phyloP scores from a whole-genome alignment of 2,797 vertebrate genomes.

The Nannoperca australis region DNA sequence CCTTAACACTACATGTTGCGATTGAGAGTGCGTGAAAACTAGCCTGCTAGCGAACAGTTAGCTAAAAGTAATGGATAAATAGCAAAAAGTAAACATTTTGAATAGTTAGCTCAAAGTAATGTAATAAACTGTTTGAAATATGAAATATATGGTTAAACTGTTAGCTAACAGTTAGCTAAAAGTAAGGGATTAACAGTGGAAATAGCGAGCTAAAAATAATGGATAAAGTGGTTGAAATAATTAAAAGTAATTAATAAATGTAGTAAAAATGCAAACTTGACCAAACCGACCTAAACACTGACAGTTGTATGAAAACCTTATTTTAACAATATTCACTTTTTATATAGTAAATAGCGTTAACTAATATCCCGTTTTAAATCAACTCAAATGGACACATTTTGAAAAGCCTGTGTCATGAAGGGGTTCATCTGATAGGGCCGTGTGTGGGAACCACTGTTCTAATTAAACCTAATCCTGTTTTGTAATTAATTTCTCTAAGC shows the following conservation, averaged over 20 bases:
- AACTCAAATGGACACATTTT: background rate
- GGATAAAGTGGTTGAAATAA: background rate
- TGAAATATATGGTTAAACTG: too few relatives aligned
- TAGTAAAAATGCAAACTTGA: background rate
- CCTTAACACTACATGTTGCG: background rate
- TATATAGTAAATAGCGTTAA: background rate
- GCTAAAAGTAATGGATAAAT: background rate
- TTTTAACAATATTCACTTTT: background rate
- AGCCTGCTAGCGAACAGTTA: background rate
- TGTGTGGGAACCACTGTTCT: constrained; percentile 33
- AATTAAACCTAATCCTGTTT: constrained; percentile 42
- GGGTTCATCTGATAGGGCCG: background rate
- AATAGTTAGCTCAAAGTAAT: background rate
- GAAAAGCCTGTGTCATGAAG: background rate
- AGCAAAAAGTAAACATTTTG: too few relatives aligned
- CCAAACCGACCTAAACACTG: background rate
- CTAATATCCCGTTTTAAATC: background rate
- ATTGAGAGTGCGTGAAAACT: background rate
- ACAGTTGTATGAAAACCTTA: background rate
- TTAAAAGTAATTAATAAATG: background rate
- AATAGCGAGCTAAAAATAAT: too few relatives aligned
- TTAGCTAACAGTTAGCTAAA: too few relatives aligned
- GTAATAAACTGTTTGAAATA: background rate
- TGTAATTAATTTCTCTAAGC: background rate
- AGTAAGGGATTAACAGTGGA: too few relatives aligned